Evolutionary conservation across 2,113 vertebrate genomes (phyloP).

Genomic region (Tricholaema leucomelas): DNA sequence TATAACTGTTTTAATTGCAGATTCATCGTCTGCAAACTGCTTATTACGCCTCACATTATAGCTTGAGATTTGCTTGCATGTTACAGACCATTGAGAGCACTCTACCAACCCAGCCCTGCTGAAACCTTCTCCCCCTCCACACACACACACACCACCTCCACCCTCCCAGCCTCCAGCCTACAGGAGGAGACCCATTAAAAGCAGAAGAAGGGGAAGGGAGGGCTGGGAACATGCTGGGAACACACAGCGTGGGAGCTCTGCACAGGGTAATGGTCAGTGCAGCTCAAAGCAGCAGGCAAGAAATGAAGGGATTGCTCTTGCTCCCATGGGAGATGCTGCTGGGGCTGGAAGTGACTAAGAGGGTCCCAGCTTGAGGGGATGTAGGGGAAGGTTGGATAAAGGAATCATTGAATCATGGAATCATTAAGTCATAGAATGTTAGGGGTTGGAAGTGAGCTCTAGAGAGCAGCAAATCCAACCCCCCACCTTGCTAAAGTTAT

Average conservation of each 20-base stretch:
- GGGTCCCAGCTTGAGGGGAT: not conserved
- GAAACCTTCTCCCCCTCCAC: not conserved
- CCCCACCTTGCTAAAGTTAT: not conserved
- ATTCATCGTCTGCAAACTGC: slow-evolving; percentile 66
- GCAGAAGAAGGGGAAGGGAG: not conserved
- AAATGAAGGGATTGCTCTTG: not conserved
- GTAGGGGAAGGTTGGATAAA: not conserved
- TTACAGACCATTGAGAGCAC: slow-evolving; percentile 67
- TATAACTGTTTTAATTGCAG: slow-evolving; percentile 70
- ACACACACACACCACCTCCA: not conserved
- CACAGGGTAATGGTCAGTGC: not conserved
- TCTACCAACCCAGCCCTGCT: slow-evolving; percentile 40
- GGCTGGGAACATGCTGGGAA: not conserved
- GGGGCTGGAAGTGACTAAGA: not conserved
- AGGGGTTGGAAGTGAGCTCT: no score
- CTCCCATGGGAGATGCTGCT: not conserved
- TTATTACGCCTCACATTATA: slow-evolving; percentile 58
- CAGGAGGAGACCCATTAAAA: not conserved
- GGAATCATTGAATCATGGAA: no score
- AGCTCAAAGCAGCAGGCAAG: not conserved
- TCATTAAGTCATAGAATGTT: no score
- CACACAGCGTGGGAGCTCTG: not conserved
- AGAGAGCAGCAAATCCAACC: no score
- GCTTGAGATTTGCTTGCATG: slow-evolving; percentile 62
- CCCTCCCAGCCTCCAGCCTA: not conserved